phyloP scores from a whole-genome alignment of 2,797 vertebrate species.

The Columba guinea region DNA sequence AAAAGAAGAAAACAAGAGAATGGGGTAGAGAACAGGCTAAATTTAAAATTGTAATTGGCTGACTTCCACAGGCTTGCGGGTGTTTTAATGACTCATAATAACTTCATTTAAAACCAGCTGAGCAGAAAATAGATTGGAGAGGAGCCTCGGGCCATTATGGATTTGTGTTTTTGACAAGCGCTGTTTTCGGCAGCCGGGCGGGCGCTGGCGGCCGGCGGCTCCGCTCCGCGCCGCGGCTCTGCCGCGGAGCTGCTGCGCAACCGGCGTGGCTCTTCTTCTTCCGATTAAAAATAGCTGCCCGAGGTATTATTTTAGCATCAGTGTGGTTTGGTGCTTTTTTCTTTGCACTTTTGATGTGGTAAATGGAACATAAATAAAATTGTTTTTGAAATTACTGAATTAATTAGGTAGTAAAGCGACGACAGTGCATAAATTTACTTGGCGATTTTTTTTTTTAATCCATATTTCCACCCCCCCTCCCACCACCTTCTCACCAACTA shows the following conservation, averaged over 20 bases:
- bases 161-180: constrained; percentile 86
- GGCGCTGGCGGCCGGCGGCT: too few relatives aligned
- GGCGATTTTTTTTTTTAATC: constrained; percentile 40
- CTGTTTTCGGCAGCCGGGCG: constrained; percentile 78
- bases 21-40: constrained; percentile 91
- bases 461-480: constrained; percentile 8
- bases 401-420: constrained; percentile 79
- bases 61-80: constrained; percentile 99
- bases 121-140: constrained; percentile 99
- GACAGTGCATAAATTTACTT: constrained; percentile 69
- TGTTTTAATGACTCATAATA: constrained; percentile 99
- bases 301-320: constrained; percentile 80
- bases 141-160: constrained; percentile 98
- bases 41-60: constrained; percentile 99
- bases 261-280: too few relatives aligned
- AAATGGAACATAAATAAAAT: constrained; percentile 84
- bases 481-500: neutral
- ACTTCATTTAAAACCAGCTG: constrained; percentile 99
- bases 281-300: constrained; percentile 79
- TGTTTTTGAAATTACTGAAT: constrained; percentile 82
- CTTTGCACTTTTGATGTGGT: constrained; percentile 78
- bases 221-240: too few relatives aligned
- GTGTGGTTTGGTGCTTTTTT: constrained; percentile 47
- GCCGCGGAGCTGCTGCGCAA: too few relatives aligned
- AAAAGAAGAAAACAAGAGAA: constrained; percentile 81